These are phyloP conservation scores for Spea bombifrons DNA, from an alignment of 2,113 vertebrate genomes.

Conservation along the genomic window DNA sequence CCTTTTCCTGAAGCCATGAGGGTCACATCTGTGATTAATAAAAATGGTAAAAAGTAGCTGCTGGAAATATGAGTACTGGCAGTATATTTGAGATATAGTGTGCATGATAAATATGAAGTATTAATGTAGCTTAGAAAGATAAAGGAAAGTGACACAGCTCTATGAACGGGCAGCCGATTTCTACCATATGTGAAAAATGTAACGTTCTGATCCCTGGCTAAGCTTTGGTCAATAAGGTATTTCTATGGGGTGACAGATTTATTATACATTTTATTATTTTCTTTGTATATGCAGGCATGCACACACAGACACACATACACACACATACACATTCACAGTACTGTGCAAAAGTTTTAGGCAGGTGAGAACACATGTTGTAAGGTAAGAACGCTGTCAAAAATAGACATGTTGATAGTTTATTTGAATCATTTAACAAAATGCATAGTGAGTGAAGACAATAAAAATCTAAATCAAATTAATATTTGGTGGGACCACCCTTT, in stretches of 20 bases:
- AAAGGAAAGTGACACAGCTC: neutral
- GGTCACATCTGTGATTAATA: slow-evolving; percentile 36
- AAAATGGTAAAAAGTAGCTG: slow-evolving; percentile 14
- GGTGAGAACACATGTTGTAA: too few species aligned
- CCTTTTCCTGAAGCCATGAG: slow-evolving; percentile 15
- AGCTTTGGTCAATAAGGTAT: neutral
- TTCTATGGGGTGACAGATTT: neutral
- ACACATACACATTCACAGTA: too few species aligned
- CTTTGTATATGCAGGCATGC: too few species aligned
- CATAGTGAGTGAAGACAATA: too few species aligned
- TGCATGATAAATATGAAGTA: neutral
- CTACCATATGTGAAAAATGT: neutral
- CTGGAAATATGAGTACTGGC: slow-evolving; percentile 22
- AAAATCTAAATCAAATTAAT: too few species aligned
- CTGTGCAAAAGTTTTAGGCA: too few species aligned
- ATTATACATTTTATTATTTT: neutral
- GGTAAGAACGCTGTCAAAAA: too few species aligned
- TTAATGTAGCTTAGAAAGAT: neutral
- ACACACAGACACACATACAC: too few species aligned
- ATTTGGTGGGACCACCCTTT: too few species aligned
- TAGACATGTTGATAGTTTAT: too few species aligned
- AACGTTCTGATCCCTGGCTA: slow-evolving; percentile 1
- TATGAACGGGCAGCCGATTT: neutral
- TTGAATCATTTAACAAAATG: too few species aligned
- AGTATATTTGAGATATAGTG: neutral